These are phyloP conservation scores for Psilopsiagon aymara DNA, from an alignment of 2,113 vertebrate genomes.

Conservation along the genomic window DNA sequence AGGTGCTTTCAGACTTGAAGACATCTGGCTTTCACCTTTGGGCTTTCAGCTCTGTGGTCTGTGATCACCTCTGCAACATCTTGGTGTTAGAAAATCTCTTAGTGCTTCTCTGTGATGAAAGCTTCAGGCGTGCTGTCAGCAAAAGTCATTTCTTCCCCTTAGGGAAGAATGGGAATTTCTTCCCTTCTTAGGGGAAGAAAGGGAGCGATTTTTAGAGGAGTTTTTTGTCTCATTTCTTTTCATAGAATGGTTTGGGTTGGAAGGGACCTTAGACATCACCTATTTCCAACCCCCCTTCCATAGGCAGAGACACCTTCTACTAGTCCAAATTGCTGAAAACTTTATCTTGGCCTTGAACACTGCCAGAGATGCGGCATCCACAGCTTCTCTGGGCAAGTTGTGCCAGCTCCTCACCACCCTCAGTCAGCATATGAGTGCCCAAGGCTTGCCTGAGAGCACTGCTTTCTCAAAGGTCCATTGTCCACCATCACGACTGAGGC, in stretches of 20 bases:
- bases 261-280: background rate
- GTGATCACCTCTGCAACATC: background rate
- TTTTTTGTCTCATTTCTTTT: background rate
- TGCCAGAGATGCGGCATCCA: background rate
- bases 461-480: background rate
- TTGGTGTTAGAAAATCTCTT: background rate
- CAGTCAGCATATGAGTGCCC: accelerated
- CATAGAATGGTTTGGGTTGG: background rate
- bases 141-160: background rate
- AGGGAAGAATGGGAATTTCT: background rate
- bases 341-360: background rate
- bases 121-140: background rate
- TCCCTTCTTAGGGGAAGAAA: background rate
- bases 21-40: background rate
- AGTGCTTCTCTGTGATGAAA: background rate
- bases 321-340: background rate
- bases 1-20: background rate
- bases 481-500: background rate
- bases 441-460: background rate
- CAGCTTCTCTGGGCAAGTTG: background rate
- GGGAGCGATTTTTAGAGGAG: background rate
- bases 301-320: background rate
- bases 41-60: background rate
- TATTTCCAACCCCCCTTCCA: background rate
- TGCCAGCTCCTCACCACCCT: background rate